A percentile compares a stretch with the other conserved stretches of the same genome.
phyloP scores from a whole-genome alignment of 2,888 invertebrate genomes.

The Zygothrica quintamaculata region DNA sequence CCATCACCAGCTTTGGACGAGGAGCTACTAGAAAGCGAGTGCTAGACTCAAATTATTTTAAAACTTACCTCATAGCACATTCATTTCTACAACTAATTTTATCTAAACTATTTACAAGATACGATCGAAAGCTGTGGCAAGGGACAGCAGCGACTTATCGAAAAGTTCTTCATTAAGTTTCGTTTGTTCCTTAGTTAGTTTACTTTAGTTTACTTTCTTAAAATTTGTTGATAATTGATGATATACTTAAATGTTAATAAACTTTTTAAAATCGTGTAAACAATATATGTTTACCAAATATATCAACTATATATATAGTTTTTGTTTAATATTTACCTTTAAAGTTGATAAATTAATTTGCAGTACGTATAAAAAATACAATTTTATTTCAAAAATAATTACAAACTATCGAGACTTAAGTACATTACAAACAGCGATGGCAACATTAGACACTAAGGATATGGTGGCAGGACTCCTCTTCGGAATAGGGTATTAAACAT shows the following conservation, averaged over 20 bases:
- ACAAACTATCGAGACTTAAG: slow-evolving; percentile 65
- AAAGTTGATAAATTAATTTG: not conserved
- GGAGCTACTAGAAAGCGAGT: slow-evolving; percentile 81
- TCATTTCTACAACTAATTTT: slow-evolving; percentile 47
- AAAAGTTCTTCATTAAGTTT: slow-evolving; percentile 20
- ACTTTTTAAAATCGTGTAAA: not conserved
- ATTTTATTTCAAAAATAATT: slow-evolving; percentile 55
- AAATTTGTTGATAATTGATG: slow-evolving; percentile 13
- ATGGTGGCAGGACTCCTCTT: slow-evolving; percentile 31
- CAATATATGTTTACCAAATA: not conserved
- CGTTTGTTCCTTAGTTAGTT: slow-evolving; percentile 27
- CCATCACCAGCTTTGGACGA: slow-evolving; percentile 61
- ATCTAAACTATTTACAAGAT: slow-evolving; percentile 56
- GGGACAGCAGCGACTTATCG: slow-evolving; percentile 17
- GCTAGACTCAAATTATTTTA: slow-evolving; percentile 38
- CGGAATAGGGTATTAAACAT: slow-evolving; percentile 20
- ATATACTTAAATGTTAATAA: slow-evolving; percentile 18
- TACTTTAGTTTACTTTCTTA: not conserved
- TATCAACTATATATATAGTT: slow-evolving; percentile 32
- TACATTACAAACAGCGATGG: slow-evolving; percentile 71
- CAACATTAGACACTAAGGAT: slow-evolving; percentile 63
- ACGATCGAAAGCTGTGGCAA: slow-evolving; percentile 35
- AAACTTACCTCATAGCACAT: slow-evolving; percentile 12
- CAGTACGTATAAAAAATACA: slow-evolving; percentile 40
- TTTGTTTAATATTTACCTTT: too few species aligned